A percentile compares a stretch with the other conserved stretches of the same genome.
These are phyloP conservation scores for Bombylius discolor DNA, from an alignment of 2,888 invertebrate genomes.

Conservation along the genomic window DNA sequence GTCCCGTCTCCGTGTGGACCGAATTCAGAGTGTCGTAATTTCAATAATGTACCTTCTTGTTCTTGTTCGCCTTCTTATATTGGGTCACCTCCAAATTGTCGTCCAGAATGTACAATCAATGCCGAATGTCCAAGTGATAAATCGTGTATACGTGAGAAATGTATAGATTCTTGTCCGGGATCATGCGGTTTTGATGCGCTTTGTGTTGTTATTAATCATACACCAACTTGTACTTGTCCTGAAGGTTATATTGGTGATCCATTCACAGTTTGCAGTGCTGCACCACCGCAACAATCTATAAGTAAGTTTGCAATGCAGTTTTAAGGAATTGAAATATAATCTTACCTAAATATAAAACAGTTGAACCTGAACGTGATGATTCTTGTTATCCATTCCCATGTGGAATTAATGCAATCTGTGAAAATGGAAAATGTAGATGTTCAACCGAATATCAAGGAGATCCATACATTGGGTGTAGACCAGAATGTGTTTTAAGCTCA, in stretches of 20 bases:
- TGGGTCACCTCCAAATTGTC: slow-evolving; percentile 59
- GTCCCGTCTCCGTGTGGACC: slow-evolving; percentile 57
- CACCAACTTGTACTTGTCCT: slow-evolving; percentile 53
- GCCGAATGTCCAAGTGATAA: slow-evolving; percentile 56
- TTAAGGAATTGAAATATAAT: background rate
- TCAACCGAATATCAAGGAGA: slow-evolving; percentile 59
- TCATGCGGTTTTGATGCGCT: slow-evolving; percentile 53
- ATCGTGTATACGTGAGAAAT: slow-evolving; percentile 62
- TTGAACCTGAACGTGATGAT: slow-evolving; percentile 19
- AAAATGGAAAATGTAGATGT: slow-evolving; percentile 56
- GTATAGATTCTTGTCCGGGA: slow-evolving; percentile 59
- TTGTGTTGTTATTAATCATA: slow-evolving; percentile 54
- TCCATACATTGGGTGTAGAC: slow-evolving; percentile 59
- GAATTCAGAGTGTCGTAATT: slow-evolving; percentile 48
- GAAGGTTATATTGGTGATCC: slow-evolving; percentile 46
- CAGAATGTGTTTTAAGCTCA: slow-evolving; percentile 62
- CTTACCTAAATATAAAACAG: background rate
- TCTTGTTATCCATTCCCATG: slow-evolving; percentile 69
- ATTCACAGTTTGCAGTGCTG: slow-evolving; percentile 37
- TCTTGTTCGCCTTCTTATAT: slow-evolving; percentile 50
- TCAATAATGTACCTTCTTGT: slow-evolving; percentile 50
- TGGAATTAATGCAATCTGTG: slow-evolving; percentile 57
- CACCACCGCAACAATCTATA: slow-evolving; percentile 19
- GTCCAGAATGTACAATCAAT: slow-evolving; percentile 59
- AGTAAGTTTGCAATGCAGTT: slow-evolving; percentile 28